Conservation (phyloP, 2,888 invertebrate genomes). For the Carterocephalus palaemon region DNA sequence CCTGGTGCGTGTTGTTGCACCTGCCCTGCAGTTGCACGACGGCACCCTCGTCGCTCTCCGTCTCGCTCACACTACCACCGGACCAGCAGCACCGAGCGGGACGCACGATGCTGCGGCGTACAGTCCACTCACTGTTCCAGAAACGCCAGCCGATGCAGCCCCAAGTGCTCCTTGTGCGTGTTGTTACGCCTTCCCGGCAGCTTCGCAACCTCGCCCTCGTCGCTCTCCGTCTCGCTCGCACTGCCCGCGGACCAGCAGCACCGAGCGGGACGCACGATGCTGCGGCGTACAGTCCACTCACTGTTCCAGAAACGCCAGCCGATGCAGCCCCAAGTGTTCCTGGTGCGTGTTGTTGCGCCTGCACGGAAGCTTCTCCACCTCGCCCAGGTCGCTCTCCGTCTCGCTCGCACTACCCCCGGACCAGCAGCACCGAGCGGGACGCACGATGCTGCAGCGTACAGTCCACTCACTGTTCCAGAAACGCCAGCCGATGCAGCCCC, state of each 20-base stretch:
- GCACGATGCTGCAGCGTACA: slow-evolving; percentile 33
- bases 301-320: slow-evolving; percentile 57
- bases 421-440: slow-evolving; percentile 64
- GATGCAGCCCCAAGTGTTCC: slow-evolving; percentile 54
- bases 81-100: slow-evolving; percentile 66
- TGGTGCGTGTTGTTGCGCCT: slow-evolving; percentile 64
- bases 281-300: slow-evolving; percentile 44
- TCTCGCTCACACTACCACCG: slow-evolving; percentile 81
- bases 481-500: slow-evolving; percentile 40
- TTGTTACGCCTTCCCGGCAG: slow-evolving; percentile 55
- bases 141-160: slow-evolving; percentile 43
- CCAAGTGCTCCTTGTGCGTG: too few species aligned
- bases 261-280: slow-evolving; percentile 48
- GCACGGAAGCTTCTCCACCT: slow-evolving; percentile 51
- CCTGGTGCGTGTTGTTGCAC: too few species aligned
- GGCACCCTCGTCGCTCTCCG: slow-evolving; percentile 86
- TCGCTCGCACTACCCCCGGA: slow-evolving; percentile 80
- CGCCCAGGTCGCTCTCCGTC: slow-evolving; percentile 85
- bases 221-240: slow-evolving; percentile 87
- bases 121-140: slow-evolving; percentile 59
- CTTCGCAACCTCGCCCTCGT: slow-evolving; percentile 77
- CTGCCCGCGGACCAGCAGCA: slow-evolving; percentile 68
- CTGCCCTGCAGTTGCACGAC: slow-evolving; percentile 50
- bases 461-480: slow-evolving; percentile 62
- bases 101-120: slow-evolving; percentile 36